Percentiles rank a stretch among this genome's conserved stretches.
Evolutionary conservation across 2,113 vertebrate species (phyloP).

Genomic region (Macrotus californicus): DNA sequence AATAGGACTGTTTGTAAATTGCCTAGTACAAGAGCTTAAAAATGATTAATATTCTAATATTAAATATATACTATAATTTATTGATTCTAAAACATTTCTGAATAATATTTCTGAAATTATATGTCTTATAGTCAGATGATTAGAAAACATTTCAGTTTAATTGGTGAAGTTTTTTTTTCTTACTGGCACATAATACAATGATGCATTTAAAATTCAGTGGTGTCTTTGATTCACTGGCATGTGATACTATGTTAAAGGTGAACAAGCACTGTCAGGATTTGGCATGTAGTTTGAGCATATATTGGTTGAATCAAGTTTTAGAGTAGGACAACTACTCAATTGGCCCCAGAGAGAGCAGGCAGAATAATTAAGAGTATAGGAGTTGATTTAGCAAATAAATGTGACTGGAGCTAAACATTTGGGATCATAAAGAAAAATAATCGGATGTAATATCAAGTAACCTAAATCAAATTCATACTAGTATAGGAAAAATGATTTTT

Average conservation of each 20-base stretch:
- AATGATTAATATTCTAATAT: background rate
- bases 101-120: background rate
- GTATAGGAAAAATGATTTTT: constrained; percentile 19
- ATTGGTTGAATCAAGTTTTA: background rate
- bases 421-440: background rate
- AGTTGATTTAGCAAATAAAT: background rate
- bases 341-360: background rate
- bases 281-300: background rate
- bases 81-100: background rate
- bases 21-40: background rate
- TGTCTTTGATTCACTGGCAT: background rate
- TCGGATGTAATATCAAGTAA: background rate
- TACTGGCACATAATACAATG: background rate
- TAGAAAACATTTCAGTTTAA: background rate
- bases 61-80: background rate
- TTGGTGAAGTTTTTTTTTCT: background rate
- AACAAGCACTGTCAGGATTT: background rate
- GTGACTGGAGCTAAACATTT: background rate
- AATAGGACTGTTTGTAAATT: background rate
- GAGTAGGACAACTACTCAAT: background rate
- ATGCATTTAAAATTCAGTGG: background rate
- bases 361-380: background rate
- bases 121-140: background rate
- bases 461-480: background rate
- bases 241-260: background rate